Percentiles rank a stretch among this genome's conserved stretches.
phyloP scores from a whole-genome alignment of 2,797 vertebrate genomes.

The Acridotheres tristis region DNA sequence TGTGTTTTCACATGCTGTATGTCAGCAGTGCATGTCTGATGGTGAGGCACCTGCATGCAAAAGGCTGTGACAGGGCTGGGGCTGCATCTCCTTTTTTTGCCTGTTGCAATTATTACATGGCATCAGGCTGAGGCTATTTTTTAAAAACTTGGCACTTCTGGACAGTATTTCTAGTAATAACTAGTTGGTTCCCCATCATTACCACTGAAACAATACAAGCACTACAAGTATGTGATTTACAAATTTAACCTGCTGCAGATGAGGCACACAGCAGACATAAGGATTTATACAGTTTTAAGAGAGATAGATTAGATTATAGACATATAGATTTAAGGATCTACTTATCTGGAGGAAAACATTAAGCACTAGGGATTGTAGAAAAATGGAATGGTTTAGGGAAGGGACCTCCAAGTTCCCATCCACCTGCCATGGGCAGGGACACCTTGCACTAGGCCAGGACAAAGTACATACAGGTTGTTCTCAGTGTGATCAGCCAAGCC shows the following conservation, averaged over 20 bases:
- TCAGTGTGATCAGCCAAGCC: neutral
- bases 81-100: neutral
- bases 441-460: neutral
- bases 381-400: neutral
- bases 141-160: neutral
- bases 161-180: neutral
- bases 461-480: slow-evolving; percentile 53
- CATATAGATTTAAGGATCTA: too few relatives aligned
- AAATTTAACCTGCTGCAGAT: neutral
- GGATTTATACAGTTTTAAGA: too few relatives aligned
- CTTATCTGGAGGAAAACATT: too few relatives aligned
- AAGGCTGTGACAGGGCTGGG: neutral
- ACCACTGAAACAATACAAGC: neutral
- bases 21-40: neutral
- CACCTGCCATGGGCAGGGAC: neutral
- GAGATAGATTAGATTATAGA: too few relatives aligned
- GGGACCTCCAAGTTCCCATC: neutral
- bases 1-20: neutral
- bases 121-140: neutral
- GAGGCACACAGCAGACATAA: neutral
- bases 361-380: neutral
- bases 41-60: neutral
- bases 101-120: neutral
- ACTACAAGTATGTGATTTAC: neutral
- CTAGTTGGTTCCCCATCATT: neutral